Conservation (phyloP, 2,797 vertebrate species). For the Cephalopachus bancanus region DNA sequence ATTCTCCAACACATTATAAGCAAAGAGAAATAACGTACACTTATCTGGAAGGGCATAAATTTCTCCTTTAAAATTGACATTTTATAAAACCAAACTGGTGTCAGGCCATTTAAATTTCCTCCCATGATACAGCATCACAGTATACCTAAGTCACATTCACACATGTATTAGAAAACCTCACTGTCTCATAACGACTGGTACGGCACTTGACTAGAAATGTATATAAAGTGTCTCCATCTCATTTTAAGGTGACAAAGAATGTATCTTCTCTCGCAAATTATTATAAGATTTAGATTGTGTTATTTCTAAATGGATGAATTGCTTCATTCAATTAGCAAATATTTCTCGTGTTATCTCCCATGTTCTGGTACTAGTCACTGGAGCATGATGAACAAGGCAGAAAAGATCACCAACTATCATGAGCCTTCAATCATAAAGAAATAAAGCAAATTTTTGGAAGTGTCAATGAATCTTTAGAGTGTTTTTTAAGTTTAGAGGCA, state of each 20-base stretch:
- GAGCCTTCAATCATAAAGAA: constrained; percentile 12
- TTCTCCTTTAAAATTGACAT: constrained; percentile 42
- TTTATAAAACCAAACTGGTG: not conserved
- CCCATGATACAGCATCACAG: not conserved
- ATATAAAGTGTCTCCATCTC: not conserved
- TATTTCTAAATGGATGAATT: not conserved
- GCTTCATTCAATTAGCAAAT: constrained; percentile 35
- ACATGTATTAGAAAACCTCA: not conserved
- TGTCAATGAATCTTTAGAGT: constrained; percentile 46
- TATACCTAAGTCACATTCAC: constrained; percentile 13
- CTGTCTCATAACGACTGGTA: not conserved
- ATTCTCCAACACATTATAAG: constrained; percentile 35
- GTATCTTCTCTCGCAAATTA: constrained; percentile 54
- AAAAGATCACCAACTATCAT: not conserved
- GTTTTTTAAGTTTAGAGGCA: constrained; percentile 17
- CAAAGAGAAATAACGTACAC: constrained; percentile 40
- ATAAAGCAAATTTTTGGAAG: constrained; percentile 44
- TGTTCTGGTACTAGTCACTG: constrained; percentile 4
- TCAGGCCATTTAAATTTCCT: constrained; percentile 58
- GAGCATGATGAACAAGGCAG: not conserved
- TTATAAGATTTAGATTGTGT: constrained; percentile 3
- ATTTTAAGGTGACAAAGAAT: constrained; percentile 21
- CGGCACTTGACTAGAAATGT: not conserved
- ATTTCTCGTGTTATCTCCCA: not conserved
- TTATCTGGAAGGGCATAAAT: constrained; percentile 13